Base-by-base conservation (phyloP, 2,797 vertebrate species). In the Karalla daura region DNA sequence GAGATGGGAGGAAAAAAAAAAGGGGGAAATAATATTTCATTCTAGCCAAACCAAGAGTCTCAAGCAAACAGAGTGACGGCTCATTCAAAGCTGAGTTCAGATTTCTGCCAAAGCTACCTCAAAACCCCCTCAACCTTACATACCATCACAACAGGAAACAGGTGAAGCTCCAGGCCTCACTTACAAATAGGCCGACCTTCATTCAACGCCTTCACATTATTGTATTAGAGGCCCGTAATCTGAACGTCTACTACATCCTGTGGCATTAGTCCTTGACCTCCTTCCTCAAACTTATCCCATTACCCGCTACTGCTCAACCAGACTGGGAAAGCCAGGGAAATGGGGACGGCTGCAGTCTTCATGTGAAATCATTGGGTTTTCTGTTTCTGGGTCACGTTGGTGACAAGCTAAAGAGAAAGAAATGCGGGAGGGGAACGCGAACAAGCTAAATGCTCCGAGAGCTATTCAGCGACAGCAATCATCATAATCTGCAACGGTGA, bases 11-110 rank as follows among this genome's bases (percentile, higher is more conserved):
- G 40, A 35, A 7, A 28, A 10, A 47, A 35, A 64, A 76, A 75
- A 45, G 71, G 53, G 20, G 54, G 54, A 58, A 72, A 63, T 77
- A 69, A 74, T 59, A 53, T 55, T 56, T 67, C 2, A 7, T 41
- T 69, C 3, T 37, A 44, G 17, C 33, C 44, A 25, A 39, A 58
- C 55, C 5, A 27, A 24, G 46, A 4, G 64, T 44, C 39, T 62
- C 62, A 53, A 65, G 37, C 70, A 74, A 87, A 67, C 46, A 81
- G 77, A 86, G 51, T 21, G 45, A 77, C 51, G 60, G 45, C 7
- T 55, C 33, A 36, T 32, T 49, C 44, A 59, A 36, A 58, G 50
- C 56, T 15, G 59, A 44, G 54, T 43, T 70, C 24, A 60, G 32
- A 49, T 25, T 6, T 25, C 20, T 33, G 18, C 32, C 21, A 30